These are phyloP conservation scores for Corythoichthys intestinalis DNA, from an alignment of 2,113 vertebrate species.

Conservation along the genomic window DNA sequence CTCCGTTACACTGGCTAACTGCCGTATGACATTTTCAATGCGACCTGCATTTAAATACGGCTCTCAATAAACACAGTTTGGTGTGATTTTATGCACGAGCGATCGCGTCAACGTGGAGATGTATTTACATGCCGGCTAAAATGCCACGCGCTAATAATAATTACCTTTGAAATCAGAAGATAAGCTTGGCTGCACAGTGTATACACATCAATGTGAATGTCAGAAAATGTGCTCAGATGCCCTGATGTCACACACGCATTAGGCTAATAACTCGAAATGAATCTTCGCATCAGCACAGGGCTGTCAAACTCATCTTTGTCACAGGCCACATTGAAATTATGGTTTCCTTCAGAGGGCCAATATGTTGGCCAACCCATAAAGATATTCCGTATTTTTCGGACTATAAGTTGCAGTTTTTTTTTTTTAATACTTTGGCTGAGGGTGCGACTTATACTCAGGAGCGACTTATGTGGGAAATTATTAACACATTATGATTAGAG, in stretches of 20 bases:
- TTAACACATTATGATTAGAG: too few species aligned
- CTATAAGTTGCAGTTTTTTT: too few species aligned
- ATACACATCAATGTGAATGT: slow-evolving; percentile 45
- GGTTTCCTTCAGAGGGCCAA: too few species aligned
- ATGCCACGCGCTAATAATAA: slow-evolving; percentile 40
- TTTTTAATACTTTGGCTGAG: too few species aligned
- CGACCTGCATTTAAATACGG: slow-evolving; percentile 5
- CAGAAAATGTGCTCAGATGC: slow-evolving; percentile 32
- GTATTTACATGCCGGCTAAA: slow-evolving; percentile 25
- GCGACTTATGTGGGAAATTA: too few species aligned
- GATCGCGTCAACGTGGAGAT: slow-evolving; percentile 13
- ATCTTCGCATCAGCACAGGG: not conserved
- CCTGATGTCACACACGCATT: slow-evolving; percentile 21
- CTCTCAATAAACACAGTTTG: slow-evolving; percentile 2
- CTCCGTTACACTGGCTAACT: not conserved
- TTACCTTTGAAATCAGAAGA: slow-evolving; percentile 38
- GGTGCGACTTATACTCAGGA: too few species aligned
- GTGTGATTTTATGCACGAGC: slow-evolving; percentile 1
- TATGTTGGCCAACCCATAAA: too few species aligned
- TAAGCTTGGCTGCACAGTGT: slow-evolving; percentile 13
- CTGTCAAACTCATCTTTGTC: not conserved
- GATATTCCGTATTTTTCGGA: too few species aligned
- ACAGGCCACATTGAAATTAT: not conserved
- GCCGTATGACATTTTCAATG: not conserved
- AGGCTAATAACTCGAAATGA: slow-evolving; percentile 9